Percentiles rank a stretch among this genome's conserved stretches.
Conservation (phyloP, 2,888 invertebrate species). For the Aspidapion aeneum region DNA sequence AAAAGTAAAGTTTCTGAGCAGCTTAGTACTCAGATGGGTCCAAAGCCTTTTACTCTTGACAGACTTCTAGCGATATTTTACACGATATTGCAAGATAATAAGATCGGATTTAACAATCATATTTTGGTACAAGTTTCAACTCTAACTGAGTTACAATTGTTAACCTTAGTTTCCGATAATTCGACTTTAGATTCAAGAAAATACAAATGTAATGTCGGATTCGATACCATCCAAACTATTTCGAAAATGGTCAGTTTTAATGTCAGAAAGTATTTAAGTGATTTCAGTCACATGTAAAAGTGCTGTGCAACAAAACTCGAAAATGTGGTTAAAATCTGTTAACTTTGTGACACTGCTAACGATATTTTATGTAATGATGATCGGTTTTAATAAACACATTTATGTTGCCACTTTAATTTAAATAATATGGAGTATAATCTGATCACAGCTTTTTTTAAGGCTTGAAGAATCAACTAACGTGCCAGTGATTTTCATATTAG, state of each 20-base stretch:
- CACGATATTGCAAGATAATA: slow-evolving; percentile 74
- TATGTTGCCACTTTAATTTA: too few species aligned
- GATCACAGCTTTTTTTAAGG: slow-evolving; percentile 66
- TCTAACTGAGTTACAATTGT: slow-evolving; percentile 76
- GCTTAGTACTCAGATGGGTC: slow-evolving; percentile 71
- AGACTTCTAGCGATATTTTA: slow-evolving; percentile 41
- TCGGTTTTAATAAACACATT: too few species aligned
- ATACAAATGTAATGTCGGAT: slow-evolving; percentile 81
- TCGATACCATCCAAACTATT: slow-evolving; percentile 75
- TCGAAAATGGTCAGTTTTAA: slow-evolving; percentile 75
- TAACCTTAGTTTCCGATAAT: slow-evolving; percentile 67
- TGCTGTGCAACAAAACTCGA: too few species aligned
- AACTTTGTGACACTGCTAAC: too few species aligned
- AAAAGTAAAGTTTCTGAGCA: slow-evolving; percentile 57
- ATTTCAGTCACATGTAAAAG: slow-evolving; percentile 54
- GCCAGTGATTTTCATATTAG: slow-evolving; percentile 72
- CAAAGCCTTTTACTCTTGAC: slow-evolving; percentile 56
- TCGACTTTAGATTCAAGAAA: slow-evolving; percentile 76
- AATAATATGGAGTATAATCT: slow-evolving; percentile 72
- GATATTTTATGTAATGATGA: too few species aligned
- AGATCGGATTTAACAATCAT: slow-evolving; percentile 80
- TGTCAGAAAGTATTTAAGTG: slow-evolving; percentile 71
- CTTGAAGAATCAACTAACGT: slow-evolving; percentile 69
- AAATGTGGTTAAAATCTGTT: too few species aligned
- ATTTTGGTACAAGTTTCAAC: slow-evolving; percentile 85